Base-by-base conservation (phyloP, 2,113 vertebrate species). In the Nyctibius bracteatus region DNA sequence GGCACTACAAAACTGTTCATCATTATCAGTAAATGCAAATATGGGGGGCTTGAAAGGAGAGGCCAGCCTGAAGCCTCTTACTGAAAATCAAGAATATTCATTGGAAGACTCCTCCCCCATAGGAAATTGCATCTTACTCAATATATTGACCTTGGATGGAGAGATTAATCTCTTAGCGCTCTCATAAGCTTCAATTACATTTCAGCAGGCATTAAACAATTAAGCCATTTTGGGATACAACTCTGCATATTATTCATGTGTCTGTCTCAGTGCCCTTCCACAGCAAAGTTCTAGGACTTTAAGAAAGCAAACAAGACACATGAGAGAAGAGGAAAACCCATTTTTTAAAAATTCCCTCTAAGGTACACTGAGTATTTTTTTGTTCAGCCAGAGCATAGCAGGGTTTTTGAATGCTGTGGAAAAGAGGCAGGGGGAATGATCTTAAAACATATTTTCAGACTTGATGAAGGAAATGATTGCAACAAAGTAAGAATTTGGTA, bases 11-110 rank as follows among this genome's bases (percentile, higher is more conserved):
- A 93, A 84, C 70, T 2, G 1, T 49, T 79, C 57, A 49, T 74
- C 44, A 55, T 80, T 94, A 92, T 68, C 73, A 94, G n/a, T 28
- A 90, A 86, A 88, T 89, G 65, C 65, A 96, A 92, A 93, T 81
- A 71, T 1, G 19, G n/a, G 43, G 27, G 39, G 75, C 57, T 84
- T 84, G 44, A 91, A 95, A 88, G 77, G 31, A 82, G 17, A 84
- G 18, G 41, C 2, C 6, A 91, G 77, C 54, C 52, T 39, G 18
- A 61, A 96, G 52, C 25, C 31, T 86, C 72, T 86, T 68, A 59
- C 71, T 92, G 54, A 88, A 88, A 91, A 92, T 28, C 62, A 89
- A 61, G 52, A 86, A 70, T 81, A 88, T 78, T 51, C 44, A 71
- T n/a, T 74, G 52, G 39, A 63, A 95, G 39, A 78, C 12, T 14